Base-by-base conservation (phyloP, 1,140 invertebrate genomes). In the Dreissena rostriformis region DNA sequence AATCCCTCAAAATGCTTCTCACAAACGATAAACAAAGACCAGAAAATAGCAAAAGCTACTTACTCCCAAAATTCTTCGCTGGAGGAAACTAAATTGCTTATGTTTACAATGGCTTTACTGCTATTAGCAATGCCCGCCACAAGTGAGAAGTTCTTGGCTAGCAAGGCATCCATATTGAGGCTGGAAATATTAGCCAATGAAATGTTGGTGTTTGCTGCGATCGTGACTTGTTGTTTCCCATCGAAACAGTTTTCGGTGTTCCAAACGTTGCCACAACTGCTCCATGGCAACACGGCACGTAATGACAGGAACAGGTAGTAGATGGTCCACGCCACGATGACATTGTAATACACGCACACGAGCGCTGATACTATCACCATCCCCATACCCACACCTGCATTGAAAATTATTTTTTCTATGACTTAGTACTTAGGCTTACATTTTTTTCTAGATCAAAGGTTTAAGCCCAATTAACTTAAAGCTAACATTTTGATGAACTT, bases 291-390 rank as follows among this genome's bases (percentile, higher is more conserved):
- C 65, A 96, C 96, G 22, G 96, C 95, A 90, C 96, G 96, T 91
- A 98, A 97, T 12, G 97, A 97, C 66, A 97, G 96, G 90, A 98
- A 97, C 90, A 99, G 96, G 93, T 99, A 99, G 93, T 99, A 99
- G 86, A 99, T 95, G 91, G 98, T 99, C 98, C 98, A 99, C 26
- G 98, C 98, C 80, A 99, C 98, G 88, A 99, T 99, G 22, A 98
- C 99, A 94, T 99, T 99, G 94, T 99, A 99, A 94, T 99, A 99
- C 63, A 99, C 95, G n/a, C 98, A 98, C 52, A 99, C 98, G 90
- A 99, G 98, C 92, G 98, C 98, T 0, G 98, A 99, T 10, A 99
- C 98, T 75, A 99, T 96, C 51, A 92, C 90, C 92, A 93, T 93
- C 4, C 92, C 92, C 49, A 91, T 86, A 57, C 92, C 92, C 74